A percentile compares a stretch with the other conserved stretches of the same genome.
Conservation (phyloP, 2,113 vertebrate species). For the Trochalopteron elliotii region DNA sequence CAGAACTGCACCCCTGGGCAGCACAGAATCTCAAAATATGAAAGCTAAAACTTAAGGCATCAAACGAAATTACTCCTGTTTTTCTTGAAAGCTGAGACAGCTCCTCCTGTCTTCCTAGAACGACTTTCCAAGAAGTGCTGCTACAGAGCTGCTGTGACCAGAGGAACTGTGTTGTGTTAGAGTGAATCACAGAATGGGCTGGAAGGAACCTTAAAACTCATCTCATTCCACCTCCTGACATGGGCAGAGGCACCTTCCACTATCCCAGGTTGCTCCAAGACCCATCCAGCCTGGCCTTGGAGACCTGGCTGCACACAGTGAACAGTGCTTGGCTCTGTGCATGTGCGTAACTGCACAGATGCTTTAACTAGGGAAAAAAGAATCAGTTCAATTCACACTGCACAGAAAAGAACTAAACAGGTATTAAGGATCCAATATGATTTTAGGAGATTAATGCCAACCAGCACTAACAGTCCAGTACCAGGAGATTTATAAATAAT, state of each 20-base stretch:
- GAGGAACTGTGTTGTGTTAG: neutral
- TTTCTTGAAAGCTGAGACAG: neutral
- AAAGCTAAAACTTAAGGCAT: neutral
- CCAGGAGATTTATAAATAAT: neutral
- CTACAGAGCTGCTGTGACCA: neutral
- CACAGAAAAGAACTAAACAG: neutral
- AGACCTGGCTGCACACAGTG: neutral
- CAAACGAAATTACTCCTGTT: neutral
- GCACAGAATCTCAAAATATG: neutral
- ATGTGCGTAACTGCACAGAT: rapidly evolving
- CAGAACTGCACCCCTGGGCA: neutral
- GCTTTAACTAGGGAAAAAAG: neutral
- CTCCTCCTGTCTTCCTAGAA: neutral
- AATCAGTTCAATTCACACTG: neutral
- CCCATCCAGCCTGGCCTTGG: neutral
- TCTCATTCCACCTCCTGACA: neutral
- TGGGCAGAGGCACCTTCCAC: neutral
- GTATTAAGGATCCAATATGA: neutral
- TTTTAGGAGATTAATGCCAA: neutral
- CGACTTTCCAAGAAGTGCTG: neutral
- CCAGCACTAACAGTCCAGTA: neutral
- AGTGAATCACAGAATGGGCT: neutral
- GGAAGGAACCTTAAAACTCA: neutral
- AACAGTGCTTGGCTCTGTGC: neutral
- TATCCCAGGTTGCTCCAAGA: neutral